Conservation (phyloP, 2,888 invertebrate genomes). For the Megastigmus dorsalis region DNA sequence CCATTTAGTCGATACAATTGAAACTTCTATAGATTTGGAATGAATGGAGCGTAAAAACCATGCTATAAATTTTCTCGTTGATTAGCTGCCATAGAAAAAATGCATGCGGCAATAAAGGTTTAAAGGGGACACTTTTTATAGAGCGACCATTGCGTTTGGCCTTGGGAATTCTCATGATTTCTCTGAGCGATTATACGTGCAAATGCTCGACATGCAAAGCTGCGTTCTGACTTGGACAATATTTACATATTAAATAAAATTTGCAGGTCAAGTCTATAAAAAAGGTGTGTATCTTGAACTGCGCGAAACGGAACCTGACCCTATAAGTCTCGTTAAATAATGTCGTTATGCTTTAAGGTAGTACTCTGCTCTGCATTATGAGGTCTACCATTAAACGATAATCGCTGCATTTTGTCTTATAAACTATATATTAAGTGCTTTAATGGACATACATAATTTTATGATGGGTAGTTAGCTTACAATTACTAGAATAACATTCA, state of each 20-base stretch:
- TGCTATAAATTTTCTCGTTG: background rate
- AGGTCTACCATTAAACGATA: background rate
- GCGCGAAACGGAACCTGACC: background rate
- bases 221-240: background rate
- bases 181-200: background rate
- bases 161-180: slow-evolving; percentile 18
- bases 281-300: slow-evolving; percentile 10
- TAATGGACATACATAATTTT: too few species aligned
- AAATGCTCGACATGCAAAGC: slow-evolving; percentile 25
- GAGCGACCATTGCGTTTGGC: slow-evolving; percentile 17
- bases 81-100: background rate
- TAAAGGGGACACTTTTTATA: slow-evolving; percentile 3
- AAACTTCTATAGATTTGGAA: too few species aligned
- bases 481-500: too few species aligned
- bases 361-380: too few species aligned
- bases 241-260: slow-evolving; percentile 43
- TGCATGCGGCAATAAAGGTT: background rate
- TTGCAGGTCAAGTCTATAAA: slow-evolving; percentile 34
- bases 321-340: slow-evolving; percentile 11
- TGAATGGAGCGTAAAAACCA: too few species aligned
- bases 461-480: too few species aligned
- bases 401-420: slow-evolving; percentile 2
- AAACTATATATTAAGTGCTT: slow-evolving; percentile 1
- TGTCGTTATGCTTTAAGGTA: background rate
- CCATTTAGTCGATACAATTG: too few species aligned